Conservation (phyloP, 2,113 vertebrate species). For the Dasypus novemcinctus region DNA sequence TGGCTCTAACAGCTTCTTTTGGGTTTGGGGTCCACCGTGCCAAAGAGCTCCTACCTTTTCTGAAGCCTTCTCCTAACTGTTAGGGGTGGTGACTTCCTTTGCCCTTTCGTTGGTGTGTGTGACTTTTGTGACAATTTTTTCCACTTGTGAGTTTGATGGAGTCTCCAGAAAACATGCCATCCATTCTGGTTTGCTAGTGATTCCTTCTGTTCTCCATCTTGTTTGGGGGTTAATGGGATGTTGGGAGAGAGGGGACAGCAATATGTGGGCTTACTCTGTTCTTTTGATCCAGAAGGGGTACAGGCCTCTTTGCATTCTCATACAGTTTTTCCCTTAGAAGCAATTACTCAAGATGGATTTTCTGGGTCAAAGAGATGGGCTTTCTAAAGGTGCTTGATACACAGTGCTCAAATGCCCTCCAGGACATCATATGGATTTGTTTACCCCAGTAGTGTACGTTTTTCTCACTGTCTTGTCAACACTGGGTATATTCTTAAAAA, state of each 20-base stretch:
- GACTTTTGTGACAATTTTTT: not conserved
- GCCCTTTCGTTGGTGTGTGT: too few species aligned
- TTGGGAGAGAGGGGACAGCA: not conserved
- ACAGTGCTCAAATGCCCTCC: not conserved
- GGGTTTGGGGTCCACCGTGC: not conserved
- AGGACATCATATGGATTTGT: not conserved
- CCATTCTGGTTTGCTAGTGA: not conserved
- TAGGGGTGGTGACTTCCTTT: not conserved
- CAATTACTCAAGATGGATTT: not conserved
- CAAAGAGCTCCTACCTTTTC: rapidly evolving
- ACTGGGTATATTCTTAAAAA: not conserved
- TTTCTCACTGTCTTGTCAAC: not conserved
- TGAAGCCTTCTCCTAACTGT: not conserved
- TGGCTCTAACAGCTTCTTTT: too few species aligned
- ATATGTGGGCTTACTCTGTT: not conserved
- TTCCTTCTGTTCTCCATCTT: not conserved
- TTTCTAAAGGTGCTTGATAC: not conserved
- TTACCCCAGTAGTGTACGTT: not conserved
- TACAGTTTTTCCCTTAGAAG: not conserved
- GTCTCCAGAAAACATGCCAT: not conserved
- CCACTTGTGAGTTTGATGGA: not conserved
- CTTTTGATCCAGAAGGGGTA: not conserved
- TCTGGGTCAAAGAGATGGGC: not conserved
- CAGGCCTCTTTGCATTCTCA: not conserved
- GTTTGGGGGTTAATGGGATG: not conserved